Evolutionary conservation across 2,888 invertebrate genomes (phyloP).

Genomic region (Idaea aversata): DNA sequence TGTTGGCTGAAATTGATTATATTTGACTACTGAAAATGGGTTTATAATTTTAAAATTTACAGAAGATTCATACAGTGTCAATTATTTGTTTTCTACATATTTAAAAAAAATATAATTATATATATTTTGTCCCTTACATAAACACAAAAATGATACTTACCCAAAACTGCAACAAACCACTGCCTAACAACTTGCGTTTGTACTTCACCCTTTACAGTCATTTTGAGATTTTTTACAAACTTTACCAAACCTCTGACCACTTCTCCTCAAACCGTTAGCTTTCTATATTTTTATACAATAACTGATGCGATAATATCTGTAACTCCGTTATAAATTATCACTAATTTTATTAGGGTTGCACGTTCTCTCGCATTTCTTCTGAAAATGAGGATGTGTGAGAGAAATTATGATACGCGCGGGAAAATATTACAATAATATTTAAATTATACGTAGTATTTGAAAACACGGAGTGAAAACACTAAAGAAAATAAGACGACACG

Average conservation of each 20-base stretch:
- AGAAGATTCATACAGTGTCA: too few relatives aligned
- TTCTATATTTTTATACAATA: not conserved
- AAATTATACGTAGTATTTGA: not conserved
- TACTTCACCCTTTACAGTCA: not conserved
- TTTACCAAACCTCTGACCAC: not conserved
- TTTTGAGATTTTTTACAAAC: not conserved
- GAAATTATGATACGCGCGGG: not conserved
- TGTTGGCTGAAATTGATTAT: slow-evolving; percentile 44
- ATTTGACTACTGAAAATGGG: too few relatives aligned
- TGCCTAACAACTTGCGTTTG: not conserved
- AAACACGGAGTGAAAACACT: not conserved
- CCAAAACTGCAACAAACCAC: not conserved
- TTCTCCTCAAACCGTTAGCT: not conserved
- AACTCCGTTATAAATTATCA: not conserved
- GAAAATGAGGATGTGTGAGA: not conserved
- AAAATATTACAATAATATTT: not conserved
- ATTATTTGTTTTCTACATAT: too few relatives aligned
- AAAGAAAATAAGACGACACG: too few relatives aligned
- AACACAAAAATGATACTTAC: not conserved
- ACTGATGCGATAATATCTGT: not conserved
- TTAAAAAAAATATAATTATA: not conserved
- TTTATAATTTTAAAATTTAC: too few relatives aligned
- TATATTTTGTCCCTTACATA: not conserved
- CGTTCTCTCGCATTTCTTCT: not conserved
- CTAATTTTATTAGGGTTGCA: not conserved